Conservation (phyloP, 1,140 invertebrate species). For the Heliothis subflexa region DNA sequence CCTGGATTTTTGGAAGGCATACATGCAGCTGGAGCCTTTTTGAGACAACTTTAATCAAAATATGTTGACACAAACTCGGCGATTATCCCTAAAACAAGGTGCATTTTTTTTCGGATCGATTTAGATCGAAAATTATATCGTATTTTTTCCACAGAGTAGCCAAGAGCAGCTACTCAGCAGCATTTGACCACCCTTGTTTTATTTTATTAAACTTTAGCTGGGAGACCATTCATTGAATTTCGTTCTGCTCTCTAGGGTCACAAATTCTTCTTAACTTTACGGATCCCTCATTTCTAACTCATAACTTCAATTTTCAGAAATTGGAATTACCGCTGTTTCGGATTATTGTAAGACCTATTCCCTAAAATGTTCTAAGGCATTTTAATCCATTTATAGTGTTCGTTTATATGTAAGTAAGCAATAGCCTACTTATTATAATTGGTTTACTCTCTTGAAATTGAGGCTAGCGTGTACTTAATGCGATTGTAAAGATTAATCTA, state of each 20-base stretch:
- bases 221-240: no score
- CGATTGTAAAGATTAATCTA: conserved; percentile 39
- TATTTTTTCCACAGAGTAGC: not conserved
- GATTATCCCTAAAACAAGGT: no score
- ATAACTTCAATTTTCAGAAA: not conserved
- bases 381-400: conserved; percentile 37
- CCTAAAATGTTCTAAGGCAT: conserved; percentile 14
- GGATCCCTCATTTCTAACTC: not conserved
- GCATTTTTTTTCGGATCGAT: no score
- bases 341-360: not conserved
- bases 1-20: no score
- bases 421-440: conserved; percentile 39
- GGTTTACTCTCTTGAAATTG: conserved; percentile 41
- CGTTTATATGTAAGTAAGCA: conserved; percentile 24
- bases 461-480: conserved; percentile 37
- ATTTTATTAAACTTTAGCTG: no score
- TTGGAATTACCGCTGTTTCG: conserved; percentile 1
- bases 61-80: no score
- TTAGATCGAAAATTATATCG: no score
- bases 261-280: not conserved
- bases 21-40: no score
- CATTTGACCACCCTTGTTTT: no score
- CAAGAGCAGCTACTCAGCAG: not conserved
- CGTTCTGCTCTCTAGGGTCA: not conserved
- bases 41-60: no score